Evolutionary conservation across 1,140 invertebrate genomes (phyloP), one percentile per base, ranked within the genome.

Genomic region (Eubasilissa regina): DNA sequence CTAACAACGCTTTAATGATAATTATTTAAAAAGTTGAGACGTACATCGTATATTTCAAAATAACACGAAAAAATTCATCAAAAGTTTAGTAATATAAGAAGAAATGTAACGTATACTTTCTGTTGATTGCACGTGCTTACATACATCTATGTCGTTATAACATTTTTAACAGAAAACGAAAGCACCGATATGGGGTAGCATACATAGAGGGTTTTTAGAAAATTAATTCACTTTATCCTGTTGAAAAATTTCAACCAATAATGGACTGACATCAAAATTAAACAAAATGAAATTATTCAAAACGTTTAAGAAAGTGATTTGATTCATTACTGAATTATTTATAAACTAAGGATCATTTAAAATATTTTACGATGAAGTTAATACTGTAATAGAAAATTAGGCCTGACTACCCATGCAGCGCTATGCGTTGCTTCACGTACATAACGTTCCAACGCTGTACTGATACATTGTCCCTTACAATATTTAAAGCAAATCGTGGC

Each of bases 401-500:
- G 80, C 79, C 79, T 58, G 79, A 44, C 75, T 64, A 11, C 53
- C 53, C 53, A 56, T 4, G 53, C n/a, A 56, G 17, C 17, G 1
- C n/a, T 56, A n/a, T 56, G n/a, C 53, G 6, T 35, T 1, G 25
- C 25, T 35, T 35, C 25, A 6, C 25, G 25, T 35, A 6, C 1
- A 35, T 35, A 35, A 35, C 25, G 6, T 35, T 19, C 45, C 21
- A 45, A 45, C n/a, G n/a, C 53, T n/a, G 53, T 56, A 6, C 17
- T 17, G 17, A 56, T 17, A 25, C 44, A 43, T 47, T n/a, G n/a
- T n/a, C n/a, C 44, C 43, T 66, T 66, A 48, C 66, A 70, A 70
- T 74, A 74, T 72, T 80, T 80, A 83, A 83, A 83, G 79, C 79
- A 83, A 83, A 80, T 64, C 55, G 81, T 83, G 79, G 79, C 81